These are phyloP conservation scores for Lemur catta DNA, from an alignment of 2,797 vertebrate genomes.

Conservation along the genomic window DNA sequence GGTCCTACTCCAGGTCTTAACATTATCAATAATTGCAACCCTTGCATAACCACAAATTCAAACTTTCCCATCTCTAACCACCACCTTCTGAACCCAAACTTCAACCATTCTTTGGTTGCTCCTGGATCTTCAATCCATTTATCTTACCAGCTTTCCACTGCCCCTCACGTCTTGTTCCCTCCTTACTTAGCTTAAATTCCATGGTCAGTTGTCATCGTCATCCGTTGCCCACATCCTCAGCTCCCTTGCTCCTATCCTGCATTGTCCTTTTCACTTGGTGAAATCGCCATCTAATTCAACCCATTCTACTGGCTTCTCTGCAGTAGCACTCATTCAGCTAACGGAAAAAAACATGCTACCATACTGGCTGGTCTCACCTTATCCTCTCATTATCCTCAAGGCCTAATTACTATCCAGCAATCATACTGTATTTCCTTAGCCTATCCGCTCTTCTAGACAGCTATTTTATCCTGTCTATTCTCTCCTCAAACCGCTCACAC, in stretches of 20 bases:
- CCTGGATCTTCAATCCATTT: not conserved
- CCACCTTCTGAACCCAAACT: not conserved
- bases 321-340: not conserved
- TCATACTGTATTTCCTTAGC: not conserved
- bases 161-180: not conserved
- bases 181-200: not conserved
- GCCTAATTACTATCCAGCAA: not conserved
- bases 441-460: not conserved
- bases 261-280: not conserved
- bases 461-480: not conserved
- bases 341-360: not conserved
- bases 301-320: not conserved
- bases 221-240: not conserved
- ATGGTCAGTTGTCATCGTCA: not conserved
- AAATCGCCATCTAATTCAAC: not conserved
- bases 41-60: not conserved
- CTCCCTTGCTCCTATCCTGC: not conserved
- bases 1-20: not conserved
- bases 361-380: not conserved
- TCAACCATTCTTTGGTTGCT: not conserved
- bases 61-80: not conserved
- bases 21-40: not conserved
- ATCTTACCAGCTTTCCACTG: not conserved
- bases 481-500: not conserved
- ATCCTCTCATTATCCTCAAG: not conserved